phyloP scores from a whole-genome alignment of 2,888 invertebrate species.

The Polietes domitor region DNA sequence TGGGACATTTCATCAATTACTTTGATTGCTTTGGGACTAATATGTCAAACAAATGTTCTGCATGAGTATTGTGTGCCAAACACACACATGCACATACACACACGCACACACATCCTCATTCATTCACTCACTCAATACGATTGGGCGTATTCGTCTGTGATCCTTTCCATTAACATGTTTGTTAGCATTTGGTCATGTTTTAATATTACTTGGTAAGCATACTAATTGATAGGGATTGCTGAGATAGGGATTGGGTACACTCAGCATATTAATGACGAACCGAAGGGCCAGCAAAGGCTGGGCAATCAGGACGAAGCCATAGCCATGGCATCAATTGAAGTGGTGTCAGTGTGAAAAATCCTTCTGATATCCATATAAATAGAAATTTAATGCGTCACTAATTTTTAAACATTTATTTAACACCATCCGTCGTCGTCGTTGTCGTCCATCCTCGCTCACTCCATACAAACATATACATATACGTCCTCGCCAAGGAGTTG shows the following conservation, averaged over 20 bases:
- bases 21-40: conserved; percentile 66
- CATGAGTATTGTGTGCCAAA: conserved; percentile 18
- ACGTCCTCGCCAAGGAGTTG: background rate
- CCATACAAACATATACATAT: background rate
- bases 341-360: conserved; percentile 54
- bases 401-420: conserved; percentile 62
- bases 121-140: background rate
- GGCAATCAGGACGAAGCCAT: background rate
- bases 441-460: background rate
- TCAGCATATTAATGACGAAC: conserved; percentile 15
- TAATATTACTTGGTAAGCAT: conserved; percentile 49
- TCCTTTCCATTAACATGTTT: conserved; percentile 54
- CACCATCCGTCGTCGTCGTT: conserved; percentile 44
- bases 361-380: conserved; percentile 52
- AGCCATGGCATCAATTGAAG: background rate
- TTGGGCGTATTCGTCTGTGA: conserved; percentile 30
- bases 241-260: conserved; percentile 14
- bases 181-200: conserved; percentile 50
- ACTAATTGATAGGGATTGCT: conserved; percentile 52
- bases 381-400: conserved; percentile 65
- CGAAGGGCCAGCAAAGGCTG: background rate
- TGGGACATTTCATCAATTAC: conserved; percentile 63
- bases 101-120: background rate
- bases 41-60: conserved; percentile 63
- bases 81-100: background rate